Percentiles rank a stretch among this genome's conserved stretches.
Conservation (phyloP, 2,113 vertebrate genomes). For the Miniopterus natalensis region DNA sequence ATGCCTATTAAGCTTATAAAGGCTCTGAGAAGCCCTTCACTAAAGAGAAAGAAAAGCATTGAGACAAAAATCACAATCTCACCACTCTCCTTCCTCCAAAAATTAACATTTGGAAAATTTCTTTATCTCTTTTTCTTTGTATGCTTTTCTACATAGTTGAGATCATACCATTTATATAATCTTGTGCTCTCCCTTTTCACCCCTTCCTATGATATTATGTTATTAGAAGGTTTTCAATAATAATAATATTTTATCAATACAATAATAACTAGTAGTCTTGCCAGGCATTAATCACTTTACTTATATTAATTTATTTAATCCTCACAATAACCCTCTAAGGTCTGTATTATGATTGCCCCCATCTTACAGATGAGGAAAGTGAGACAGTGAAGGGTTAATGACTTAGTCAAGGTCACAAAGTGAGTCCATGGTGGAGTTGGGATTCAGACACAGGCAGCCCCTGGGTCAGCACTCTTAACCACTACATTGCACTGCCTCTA, state of each 20-base stretch:
- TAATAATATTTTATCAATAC: not conserved
- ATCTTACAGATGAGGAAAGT: not conserved
- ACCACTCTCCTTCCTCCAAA: not conserved
- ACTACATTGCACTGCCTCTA: not conserved
- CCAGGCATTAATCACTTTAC: not conserved
- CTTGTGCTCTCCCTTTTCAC: not conserved
- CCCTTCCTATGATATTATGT: not conserved
- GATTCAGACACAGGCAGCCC: not conserved
- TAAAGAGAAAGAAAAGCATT: conserved; percentile 30
- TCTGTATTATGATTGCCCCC: not conserved
- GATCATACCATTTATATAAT: not conserved
- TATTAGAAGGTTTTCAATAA: conserved; percentile 49
- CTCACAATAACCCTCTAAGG: not conserved
- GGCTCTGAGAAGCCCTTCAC: not conserved
- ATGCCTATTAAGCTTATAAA: not conserved
- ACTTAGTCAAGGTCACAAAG: not conserved
- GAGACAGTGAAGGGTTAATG: not conserved
- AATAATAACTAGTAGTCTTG: not conserved
- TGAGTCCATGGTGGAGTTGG: not conserved
- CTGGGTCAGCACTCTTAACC: not conserved
- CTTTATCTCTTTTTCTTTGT: not conserved
- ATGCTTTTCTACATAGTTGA: conserved; percentile 9
- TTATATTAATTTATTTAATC: conserved; percentile 31
- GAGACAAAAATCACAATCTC: conserved; percentile 10
- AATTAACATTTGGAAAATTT: not conserved